Evolutionary conservation across 2,888 invertebrate genomes (phyloP).

Genomic region (Leuctra nigra): DNA sequence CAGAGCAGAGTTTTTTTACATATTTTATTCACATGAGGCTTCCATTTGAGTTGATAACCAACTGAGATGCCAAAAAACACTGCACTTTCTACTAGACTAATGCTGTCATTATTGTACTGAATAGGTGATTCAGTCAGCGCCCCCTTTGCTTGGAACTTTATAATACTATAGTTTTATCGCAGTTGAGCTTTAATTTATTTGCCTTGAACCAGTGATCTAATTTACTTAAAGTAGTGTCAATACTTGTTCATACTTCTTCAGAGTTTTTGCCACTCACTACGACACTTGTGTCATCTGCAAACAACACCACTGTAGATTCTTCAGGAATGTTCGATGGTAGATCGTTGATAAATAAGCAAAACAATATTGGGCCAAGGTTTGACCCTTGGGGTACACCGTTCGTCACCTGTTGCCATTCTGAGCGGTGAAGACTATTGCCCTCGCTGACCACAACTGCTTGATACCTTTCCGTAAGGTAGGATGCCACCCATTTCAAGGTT

Average conservation of each 20-base stretch:
- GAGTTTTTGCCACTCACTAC: neutral
- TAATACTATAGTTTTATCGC: neutral
- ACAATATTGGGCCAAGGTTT: neutral
- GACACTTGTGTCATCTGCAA: conserved; percentile 8
- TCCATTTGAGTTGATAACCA: neutral
- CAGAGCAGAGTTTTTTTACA: too few relatives aligned
- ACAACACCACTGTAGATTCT: neutral
- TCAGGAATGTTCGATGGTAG: neutral
- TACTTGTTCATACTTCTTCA: neutral
- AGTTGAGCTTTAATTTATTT: neutral
- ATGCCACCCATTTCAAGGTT: neutral
- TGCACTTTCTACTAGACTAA: too few relatives aligned
- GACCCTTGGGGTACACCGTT: conserved; percentile 3
- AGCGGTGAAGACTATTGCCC: neutral
- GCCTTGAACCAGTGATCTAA: neutral
- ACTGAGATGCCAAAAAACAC: neutral
- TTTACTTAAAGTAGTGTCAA: neutral
- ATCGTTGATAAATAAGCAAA: neutral
- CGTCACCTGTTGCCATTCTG: neutral
- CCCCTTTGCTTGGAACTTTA: neutral
- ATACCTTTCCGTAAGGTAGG: neutral
- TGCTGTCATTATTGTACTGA: too few relatives aligned
- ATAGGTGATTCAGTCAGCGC: neutral
- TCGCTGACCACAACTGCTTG: conserved; percentile 4
- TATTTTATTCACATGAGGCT: too few relatives aligned